Conservation (phyloP, 2,113 vertebrate genomes). For the Empidonax alnorum region DNA sequence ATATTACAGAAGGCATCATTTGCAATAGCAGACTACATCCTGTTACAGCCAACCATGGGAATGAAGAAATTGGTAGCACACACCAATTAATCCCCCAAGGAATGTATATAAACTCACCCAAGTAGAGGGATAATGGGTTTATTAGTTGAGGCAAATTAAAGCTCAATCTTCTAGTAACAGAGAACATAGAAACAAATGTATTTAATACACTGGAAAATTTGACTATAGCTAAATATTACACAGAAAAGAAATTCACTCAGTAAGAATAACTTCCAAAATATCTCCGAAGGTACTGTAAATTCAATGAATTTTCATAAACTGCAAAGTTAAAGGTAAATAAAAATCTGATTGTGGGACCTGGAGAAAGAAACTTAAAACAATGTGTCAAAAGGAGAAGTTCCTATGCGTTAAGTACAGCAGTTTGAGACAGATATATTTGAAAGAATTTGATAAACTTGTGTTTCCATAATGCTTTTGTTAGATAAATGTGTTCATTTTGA, state of each 20-base stretch:
- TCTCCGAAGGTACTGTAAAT: background rate
- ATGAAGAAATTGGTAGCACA: background rate
- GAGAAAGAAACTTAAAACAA: background rate
- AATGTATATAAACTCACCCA: background rate
- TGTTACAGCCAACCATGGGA: background rate
- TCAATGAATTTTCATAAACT: background rate
- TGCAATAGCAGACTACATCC: background rate
- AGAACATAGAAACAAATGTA: background rate
- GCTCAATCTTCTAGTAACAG: background rate
- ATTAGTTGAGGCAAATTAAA: constrained; percentile 3
- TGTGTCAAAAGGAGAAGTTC: background rate
- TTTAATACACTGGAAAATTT: background rate
- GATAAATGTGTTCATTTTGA: background rate
- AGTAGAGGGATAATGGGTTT: background rate
- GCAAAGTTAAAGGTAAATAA: background rate
- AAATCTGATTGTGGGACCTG: background rate
- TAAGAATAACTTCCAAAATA: background rate
- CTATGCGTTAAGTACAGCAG: background rate
- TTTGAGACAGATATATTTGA: background rate
- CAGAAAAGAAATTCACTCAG: background rate
- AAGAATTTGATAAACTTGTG: background rate
- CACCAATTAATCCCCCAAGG: background rate
- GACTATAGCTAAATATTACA: background rate
- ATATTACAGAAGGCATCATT: background rate
- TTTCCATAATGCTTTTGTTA: background rate